A percentile compares a stretch with the other conserved stretches of the same genome.
Evolutionary conservation across 2,113 vertebrate species (phyloP).

Genomic region (Chlorodrepanis virens): DNA sequence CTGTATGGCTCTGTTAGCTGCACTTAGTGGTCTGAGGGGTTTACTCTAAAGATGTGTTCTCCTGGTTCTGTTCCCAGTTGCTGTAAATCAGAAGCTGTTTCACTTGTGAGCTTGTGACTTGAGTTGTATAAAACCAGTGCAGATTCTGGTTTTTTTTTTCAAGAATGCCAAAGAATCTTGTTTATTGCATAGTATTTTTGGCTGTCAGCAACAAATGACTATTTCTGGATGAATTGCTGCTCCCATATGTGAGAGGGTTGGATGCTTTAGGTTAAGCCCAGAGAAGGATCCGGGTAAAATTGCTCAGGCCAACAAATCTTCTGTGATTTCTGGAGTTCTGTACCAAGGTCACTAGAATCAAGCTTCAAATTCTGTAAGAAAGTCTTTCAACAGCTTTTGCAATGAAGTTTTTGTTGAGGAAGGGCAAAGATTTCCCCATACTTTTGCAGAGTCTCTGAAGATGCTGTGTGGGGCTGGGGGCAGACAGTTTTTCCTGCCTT

Average conservation of each 20-base stretch:
- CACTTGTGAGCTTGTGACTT: not conserved
- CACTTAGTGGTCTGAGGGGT: not conserved
- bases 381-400: not conserved
- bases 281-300: not conserved
- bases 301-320: not conserved
- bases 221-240: not conserved
- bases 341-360: not conserved
- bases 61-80: not conserved
- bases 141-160: not conserved
- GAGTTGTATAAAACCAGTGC: not conserved
- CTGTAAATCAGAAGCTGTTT: conserved; percentile 29
- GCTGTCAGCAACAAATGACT: not conserved
- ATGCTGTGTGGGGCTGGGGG: rapidly evolving
- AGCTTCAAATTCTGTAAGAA: not conserved
- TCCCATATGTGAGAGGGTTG: not conserved
- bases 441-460: not conserved
- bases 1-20: not conserved
- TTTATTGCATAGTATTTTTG: not conserved
- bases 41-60: not conserved
- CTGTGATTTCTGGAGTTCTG: not conserved
- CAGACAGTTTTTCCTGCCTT: not conserved
- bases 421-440: not conserved
- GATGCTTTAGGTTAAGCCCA: not conserved
- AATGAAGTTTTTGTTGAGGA: not conserved
- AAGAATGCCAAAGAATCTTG: not conserved